Evolutionary conservation across 2,113 vertebrate species (phyloP).

Genomic region (Nycticebus coucang): DNA sequence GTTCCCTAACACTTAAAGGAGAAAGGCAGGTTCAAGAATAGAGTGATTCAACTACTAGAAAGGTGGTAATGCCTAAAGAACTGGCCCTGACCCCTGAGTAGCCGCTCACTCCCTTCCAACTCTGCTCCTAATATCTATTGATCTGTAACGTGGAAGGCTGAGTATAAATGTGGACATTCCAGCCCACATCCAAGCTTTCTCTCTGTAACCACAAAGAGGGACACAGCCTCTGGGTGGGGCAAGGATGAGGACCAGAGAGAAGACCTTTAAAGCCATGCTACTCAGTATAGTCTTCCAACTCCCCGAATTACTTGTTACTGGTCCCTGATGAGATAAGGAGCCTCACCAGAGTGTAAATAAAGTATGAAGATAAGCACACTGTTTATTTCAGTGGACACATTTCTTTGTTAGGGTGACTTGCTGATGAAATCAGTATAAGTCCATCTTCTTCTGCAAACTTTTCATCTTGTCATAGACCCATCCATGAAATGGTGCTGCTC

Average conservation of each 20-base stretch:
- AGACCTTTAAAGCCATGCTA: background rate
- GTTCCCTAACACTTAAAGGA: background rate
- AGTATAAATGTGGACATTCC: background rate
- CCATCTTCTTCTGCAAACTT: background rate
- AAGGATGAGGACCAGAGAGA: background rate
- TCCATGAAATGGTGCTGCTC: background rate
- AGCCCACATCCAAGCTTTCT: background rate
- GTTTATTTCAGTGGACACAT: background rate
- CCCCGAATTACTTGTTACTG: background rate
- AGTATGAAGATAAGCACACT: background rate
- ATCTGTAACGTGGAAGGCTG: background rate
- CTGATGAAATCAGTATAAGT: background rate
- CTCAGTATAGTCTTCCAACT: background rate
- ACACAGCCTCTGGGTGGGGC: rapidly evolving
- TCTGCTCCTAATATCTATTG: background rate
- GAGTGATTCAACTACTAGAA: background rate
- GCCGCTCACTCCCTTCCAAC: background rate
- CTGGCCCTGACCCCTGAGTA: rapidly evolving
- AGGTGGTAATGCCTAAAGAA: background rate
- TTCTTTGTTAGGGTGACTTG: background rate
- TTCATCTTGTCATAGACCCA: background rate
- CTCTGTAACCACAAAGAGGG: background rate
- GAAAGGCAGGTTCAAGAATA: background rate
- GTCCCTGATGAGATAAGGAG: background rate
- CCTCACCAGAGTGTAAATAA: background rate